phyloP scores from a whole-genome alignment of 2,113 vertebrate genomes.

The Diglossa brunneiventris region DNA sequence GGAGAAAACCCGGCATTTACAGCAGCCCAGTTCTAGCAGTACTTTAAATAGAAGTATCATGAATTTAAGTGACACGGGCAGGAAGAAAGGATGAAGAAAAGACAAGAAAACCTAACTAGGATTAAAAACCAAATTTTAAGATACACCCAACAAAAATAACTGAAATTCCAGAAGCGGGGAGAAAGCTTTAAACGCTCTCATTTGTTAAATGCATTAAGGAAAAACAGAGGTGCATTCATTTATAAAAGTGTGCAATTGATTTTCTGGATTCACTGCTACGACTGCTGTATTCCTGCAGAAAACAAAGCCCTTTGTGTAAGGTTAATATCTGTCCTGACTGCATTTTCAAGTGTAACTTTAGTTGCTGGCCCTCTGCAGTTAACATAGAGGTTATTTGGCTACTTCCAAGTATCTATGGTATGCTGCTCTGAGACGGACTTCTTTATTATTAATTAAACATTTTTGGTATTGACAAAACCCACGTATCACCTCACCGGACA shows the following conservation, averaged over 20 bases:
- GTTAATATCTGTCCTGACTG: constrained; percentile 43
- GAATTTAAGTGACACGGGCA: background rate
- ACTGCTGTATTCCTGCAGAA: constrained; percentile 60
- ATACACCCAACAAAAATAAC: background rate
- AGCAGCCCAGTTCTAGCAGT: constrained; percentile 34
- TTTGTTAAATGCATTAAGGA: background rate
- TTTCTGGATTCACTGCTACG: constrained; percentile 29
- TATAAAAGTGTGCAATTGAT: background rate
- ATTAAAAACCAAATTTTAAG: background rate
- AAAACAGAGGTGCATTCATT: background rate
- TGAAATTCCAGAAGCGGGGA: background rate
- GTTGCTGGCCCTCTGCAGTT: constrained; percentile 49
- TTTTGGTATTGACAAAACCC: constrained; percentile 84
- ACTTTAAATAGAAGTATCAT: background rate
- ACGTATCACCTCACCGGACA: constrained; percentile 60
- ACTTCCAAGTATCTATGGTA: constrained; percentile 68
- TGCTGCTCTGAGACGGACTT: constrained; percentile 65
- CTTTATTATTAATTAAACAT: constrained; percentile 52
- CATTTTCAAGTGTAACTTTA: constrained; percentile 60
- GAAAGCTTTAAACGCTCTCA: background rate
- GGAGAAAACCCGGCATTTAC: background rate
- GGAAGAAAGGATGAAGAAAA: background rate
- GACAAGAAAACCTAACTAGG: background rate
- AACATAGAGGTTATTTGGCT: constrained; percentile 69
- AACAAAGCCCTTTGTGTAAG: constrained; percentile 70